A percentile compares a stretch with the other conserved stretches of the same genome.
Conservation (phyloP, 2,888 invertebrate species). For the Coleophora flavipennella region DNA sequence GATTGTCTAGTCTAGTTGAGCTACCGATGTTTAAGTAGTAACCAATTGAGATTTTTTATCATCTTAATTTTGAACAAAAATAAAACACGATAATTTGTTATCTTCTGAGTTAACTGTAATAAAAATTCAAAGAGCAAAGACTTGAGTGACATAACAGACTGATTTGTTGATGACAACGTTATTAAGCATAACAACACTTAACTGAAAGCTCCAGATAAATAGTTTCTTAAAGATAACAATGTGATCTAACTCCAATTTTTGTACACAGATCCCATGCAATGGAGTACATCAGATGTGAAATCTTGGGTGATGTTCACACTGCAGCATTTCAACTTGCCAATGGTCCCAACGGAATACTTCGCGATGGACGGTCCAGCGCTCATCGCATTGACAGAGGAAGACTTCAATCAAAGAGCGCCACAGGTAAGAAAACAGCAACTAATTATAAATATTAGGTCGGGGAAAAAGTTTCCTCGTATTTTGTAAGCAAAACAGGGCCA, state of each 20-base stretch:
- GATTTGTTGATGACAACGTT: too few relatives aligned
- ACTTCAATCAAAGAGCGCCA: conserved; percentile 86
- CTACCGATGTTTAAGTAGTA: conserved; percentile 25
- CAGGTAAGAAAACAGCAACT: conserved; percentile 71
- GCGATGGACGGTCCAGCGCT: conserved; percentile 85
- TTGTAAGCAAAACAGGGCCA: too few relatives aligned
- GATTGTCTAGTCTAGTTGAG: conserved; percentile 32
- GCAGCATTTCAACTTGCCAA: conserved; percentile 83
- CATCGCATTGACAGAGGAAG: conserved; percentile 85
- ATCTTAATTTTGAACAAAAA: too few relatives aligned
- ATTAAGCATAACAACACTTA: too few relatives aligned
- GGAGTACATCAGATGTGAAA: conserved; percentile 88
- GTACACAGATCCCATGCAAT: conserved; percentile 86
- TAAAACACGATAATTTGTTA: too few relatives aligned
- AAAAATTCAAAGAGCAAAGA: too few relatives aligned
- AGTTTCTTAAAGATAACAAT: too few relatives aligned
- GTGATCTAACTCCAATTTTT: background rate
- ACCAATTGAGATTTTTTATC: background rate
- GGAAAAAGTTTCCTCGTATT: too few relatives aligned
- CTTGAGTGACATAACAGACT: too few relatives aligned
- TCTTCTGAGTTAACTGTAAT: too few relatives aligned
- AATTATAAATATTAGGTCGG: too few relatives aligned
- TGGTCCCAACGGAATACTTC: conserved; percentile 82
- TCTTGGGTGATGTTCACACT: conserved; percentile 93
- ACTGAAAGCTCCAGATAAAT: too few relatives aligned